Conservation (phyloP, 2,888 invertebrate species). For the Atethmia centrago region DNA sequence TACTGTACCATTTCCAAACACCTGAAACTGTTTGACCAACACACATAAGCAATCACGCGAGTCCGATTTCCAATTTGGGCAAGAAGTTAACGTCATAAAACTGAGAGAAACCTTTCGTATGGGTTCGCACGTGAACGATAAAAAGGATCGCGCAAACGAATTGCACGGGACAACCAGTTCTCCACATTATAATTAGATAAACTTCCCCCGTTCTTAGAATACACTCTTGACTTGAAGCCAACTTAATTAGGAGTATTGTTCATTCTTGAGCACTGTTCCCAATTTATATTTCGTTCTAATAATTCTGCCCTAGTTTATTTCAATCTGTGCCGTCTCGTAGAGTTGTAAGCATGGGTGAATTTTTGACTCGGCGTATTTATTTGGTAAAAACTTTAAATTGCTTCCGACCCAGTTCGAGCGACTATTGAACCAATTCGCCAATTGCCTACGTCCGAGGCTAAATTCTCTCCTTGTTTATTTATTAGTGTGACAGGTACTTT, state of each 20-base stretch:
- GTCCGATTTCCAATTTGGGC: slow-evolving; percentile 63
- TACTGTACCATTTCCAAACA: slow-evolving; percentile 57
- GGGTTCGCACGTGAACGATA: slow-evolving; percentile 62
- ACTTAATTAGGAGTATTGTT: slow-evolving; percentile 65
- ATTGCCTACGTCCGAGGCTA: slow-evolving; percentile 81
- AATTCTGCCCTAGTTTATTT: slow-evolving; percentile 67
- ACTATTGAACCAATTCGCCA: slow-evolving; percentile 84
- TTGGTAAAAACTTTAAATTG: slow-evolving; percentile 89
- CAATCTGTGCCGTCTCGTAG: slow-evolving; percentile 74
- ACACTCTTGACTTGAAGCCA: slow-evolving; percentile 64
- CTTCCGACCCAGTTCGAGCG: slow-evolving; percentile 85
- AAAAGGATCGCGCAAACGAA: slow-evolving; percentile 62
- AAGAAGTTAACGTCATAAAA: slow-evolving; percentile 64
- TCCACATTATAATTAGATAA: slow-evolving; percentile 66
- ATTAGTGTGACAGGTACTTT: slow-evolving; percentile 70
- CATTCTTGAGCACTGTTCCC: slow-evolving; percentile 59
- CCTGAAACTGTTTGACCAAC: slow-evolving; percentile 58
- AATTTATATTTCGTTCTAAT: slow-evolving; percentile 66
- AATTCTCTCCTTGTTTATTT: slow-evolving; percentile 78
- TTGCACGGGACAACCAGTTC: slow-evolving; percentile 60
- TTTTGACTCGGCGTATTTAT: slow-evolving; percentile 87
- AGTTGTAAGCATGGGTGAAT: slow-evolving; percentile 76
- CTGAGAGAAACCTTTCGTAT: slow-evolving; percentile 50
- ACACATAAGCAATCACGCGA: slow-evolving; percentile 62
- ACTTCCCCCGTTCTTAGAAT: slow-evolving; percentile 53